phyloP scores from a whole-genome alignment of 2,797 vertebrate species.

The Octomys mimax region DNA sequence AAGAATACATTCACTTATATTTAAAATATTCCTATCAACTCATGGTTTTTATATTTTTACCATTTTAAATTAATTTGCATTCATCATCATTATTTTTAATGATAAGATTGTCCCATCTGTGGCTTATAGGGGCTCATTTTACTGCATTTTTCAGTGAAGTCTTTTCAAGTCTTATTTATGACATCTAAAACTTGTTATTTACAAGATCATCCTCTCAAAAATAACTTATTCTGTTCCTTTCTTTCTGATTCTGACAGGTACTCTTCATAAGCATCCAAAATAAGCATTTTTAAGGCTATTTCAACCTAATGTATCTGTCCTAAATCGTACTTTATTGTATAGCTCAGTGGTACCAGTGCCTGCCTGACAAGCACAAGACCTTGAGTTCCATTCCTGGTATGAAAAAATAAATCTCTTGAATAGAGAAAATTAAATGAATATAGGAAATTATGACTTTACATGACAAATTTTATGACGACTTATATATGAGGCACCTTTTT shows the following conservation, averaged over 20 bases:
- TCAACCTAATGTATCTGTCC: not conserved
- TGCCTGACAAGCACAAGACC: too few species aligned
- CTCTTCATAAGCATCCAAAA: slow-evolving; percentile 45
- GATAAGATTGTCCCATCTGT: not conserved
- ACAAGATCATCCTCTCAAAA: not conserved
- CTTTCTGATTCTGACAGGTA: slow-evolving; percentile 12
- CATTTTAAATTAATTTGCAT: slow-evolving; percentile 24
- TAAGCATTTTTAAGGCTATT: slow-evolving; percentile 18
- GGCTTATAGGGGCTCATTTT: slow-evolving; percentile 8
- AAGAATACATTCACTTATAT: not conserved
- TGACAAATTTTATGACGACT: slow-evolving; percentile 14
- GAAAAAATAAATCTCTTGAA: too few species aligned
- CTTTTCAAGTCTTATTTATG: slow-evolving; percentile 27
- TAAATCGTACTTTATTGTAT: not conserved
- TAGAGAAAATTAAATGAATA: slow-evolving; percentile 44
- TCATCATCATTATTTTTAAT: slow-evolving; percentile 56
- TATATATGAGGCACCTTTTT: slow-evolving; percentile 16
- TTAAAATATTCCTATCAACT: not conserved
- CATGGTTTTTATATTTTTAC: not conserved
- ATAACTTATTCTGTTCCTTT: slow-evolving; percentile 30
- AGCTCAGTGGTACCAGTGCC: too few species aligned
- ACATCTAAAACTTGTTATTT: slow-evolving; percentile 25
- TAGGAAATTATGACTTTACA: not conserved
- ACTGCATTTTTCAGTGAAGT: slow-evolving; percentile 33
- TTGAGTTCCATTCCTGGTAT: too few species aligned